Conservation (phyloP, 1,140 invertebrate genomes). For the Odontomachus brunneus region DNA sequence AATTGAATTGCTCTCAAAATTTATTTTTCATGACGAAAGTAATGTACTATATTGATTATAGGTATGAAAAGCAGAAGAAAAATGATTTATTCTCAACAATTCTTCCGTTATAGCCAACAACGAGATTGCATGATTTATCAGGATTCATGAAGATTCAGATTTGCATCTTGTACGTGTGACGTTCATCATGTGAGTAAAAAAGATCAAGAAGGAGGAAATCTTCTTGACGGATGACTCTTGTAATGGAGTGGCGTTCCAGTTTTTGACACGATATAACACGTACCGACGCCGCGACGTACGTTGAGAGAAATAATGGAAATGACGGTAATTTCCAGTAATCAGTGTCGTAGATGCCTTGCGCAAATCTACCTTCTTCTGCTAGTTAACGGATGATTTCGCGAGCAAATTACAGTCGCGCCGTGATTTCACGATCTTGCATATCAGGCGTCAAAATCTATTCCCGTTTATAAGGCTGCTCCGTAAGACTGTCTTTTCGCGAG, state of each 20-base stretch:
- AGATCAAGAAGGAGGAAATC: neutral
- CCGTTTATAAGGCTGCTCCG: neutral
- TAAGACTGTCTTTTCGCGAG: too few relatives aligned
- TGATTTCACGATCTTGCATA: slow-evolving; percentile 59
- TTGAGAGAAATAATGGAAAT: slow-evolving; percentile 75
- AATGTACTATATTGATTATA: neutral
- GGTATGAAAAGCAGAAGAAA: too few relatives aligned
- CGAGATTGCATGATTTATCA: slow-evolving; percentile 19
- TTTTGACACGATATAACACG: slow-evolving; percentile 43
- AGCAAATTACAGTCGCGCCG: slow-evolving; percentile 25
- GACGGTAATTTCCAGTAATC: slow-evolving; percentile 76
- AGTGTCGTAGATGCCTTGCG: slow-evolving; percentile 63
- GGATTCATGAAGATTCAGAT: neutral
- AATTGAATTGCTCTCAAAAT: slow-evolving; percentile 8
- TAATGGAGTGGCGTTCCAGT: slow-evolving; percentile 58
- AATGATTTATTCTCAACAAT: too few relatives aligned
- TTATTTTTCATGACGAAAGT: neutral
- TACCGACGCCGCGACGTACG: slow-evolving; percentile 8
- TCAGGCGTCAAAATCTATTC: slow-evolving; percentile 22
- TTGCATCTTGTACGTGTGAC: neutral
- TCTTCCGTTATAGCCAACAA: neutral
- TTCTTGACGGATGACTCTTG: neutral
- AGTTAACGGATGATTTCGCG: neutral
- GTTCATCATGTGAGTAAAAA: neutral
- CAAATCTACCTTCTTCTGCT: slow-evolving; percentile 51